Conservation (phyloP, 2,888 invertebrate genomes). For the Hoplodrina ambigua region DNA sequence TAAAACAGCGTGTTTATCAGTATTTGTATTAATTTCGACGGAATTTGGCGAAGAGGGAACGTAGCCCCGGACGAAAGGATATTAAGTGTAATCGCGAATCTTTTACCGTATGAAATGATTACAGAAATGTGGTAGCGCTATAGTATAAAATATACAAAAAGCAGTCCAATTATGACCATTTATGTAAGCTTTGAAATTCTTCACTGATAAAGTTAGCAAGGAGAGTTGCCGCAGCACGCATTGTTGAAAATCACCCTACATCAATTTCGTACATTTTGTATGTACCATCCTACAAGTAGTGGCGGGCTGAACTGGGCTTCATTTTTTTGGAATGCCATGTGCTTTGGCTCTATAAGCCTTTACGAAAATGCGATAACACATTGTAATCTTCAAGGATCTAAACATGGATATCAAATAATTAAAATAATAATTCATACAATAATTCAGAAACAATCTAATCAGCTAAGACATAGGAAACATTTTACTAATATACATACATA, state of each 20-base stretch:
- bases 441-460: conserved; percentile 7
- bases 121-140: background rate
- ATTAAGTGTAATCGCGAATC: background rate
- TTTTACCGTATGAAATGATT: background rate
- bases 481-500: conserved; percentile 24
- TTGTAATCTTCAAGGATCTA: background rate
- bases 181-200: too few relatives aligned
- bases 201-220: too few relatives aligned
- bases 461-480: conserved; percentile 9
- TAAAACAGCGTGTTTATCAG: too few relatives aligned
- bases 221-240: too few relatives aligned
- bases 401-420: background rate
- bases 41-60: background rate
- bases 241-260: too few relatives aligned
- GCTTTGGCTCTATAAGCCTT: too few relatives aligned
- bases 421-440: background rate
- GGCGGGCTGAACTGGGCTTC: too few relatives aligned
- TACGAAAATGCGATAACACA: too few relatives aligned
- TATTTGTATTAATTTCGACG: background rate
- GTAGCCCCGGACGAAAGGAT: background rate
- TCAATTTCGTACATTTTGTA: too few relatives aligned
- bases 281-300: too few relatives aligned
- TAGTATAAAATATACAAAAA: background rate
- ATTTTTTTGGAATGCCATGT: too few relatives aligned
- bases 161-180: background rate